Base-by-base conservation (phyloP, 23 tunicate species). In the Clavelina lepadiformis region DNA sequence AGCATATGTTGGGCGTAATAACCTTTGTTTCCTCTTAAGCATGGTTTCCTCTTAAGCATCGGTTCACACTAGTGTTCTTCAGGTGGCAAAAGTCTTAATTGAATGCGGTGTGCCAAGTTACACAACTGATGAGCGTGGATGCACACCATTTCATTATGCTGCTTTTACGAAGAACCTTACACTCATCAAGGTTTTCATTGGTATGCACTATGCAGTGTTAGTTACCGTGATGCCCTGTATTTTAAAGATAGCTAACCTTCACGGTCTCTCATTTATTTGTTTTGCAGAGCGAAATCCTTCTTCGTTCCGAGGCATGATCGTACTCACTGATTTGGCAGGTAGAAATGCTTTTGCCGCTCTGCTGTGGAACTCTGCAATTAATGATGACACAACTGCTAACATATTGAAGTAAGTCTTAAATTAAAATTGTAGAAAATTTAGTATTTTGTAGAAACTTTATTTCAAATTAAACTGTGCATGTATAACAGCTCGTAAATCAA, bases 141-240 rank as follows among this genome's bases (percentile, higher is more conserved):
- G 94, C 72, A 86, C 99, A 0, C 92, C 99, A 0, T 61, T 94
- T 19, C 99, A 94, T 58, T 94, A 94, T 44, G 95, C 99, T 26
- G 99, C 99, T 51, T 94, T 80, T 78, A 85, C 94, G 8, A 94
- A 94, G 64, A 86, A 80, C 44, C 77, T 67, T 31, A 67, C 73
- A 19, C 85, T 94, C 31, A 89, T 94, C 83, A 75, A 86, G 68
- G 75, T 79, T 35, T 79, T 94, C 69, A 75, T 81, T 22, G 88
- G 99, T 89, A 33, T n/a, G n/a, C n/a, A n/a, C n/a, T n/a, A n/a
- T n/a, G n/a, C n/a, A n/a, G n/a, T n/a, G n/a, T n/a, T n/a, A n/a
- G n/a, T n/a, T n/a, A n/a, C n/a, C n/a, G n/a, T n/a, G n/a, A n/a
- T n/a, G n/a, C n/a, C n/a, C n/a, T n/a, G n/a, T n/a, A n/a, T n/a